phyloP scores from a whole-genome alignment of 2,113 vertebrate genomes.

The Percina caprodes region DNA sequence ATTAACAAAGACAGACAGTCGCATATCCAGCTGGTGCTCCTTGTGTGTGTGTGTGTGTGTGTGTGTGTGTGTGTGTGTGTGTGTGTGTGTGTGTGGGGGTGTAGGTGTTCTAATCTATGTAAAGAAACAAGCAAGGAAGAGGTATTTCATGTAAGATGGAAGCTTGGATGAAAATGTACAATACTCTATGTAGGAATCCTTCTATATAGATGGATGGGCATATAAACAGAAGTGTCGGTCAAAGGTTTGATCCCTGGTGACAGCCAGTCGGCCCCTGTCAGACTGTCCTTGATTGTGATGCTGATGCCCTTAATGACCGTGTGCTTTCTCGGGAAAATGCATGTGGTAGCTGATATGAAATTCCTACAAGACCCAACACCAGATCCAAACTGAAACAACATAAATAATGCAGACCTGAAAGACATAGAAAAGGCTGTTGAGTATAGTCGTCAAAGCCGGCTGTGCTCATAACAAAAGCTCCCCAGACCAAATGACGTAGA shows the following conservation, averaged over 20 bases:
- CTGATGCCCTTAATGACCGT: constrained; percentile 65
- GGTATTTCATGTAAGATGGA: constrained; percentile 18
- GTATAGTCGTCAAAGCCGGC: background rate
- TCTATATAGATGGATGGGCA: constrained; percentile 49
- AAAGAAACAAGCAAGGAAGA: constrained; percentile 24
- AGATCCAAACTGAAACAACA: background rate
- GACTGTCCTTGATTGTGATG: constrained; percentile 66
- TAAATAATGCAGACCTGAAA: background rate
- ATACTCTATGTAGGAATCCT: constrained; percentile 8
- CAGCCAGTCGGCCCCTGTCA: constrained; percentile 64
- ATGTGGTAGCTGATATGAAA: constrained; percentile 33
- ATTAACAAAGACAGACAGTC: constrained; percentile 69
- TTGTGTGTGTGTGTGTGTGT: constrained; percentile 25
- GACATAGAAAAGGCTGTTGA: background rate
- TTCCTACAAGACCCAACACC: constrained; percentile 18
- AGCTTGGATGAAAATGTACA: constrained; percentile 11
- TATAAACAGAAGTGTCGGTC: constrained; percentile 47
- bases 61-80: constrained; percentile 39
- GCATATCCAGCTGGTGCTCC: constrained; percentile 67
- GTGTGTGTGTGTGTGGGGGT: background rate
- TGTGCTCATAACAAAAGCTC: constrained; percentile 12
- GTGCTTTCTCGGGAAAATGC: constrained; percentile 36
- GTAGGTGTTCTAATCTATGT: constrained; percentile 22
- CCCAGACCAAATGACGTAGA: constrained; percentile 3
- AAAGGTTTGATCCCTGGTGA: constrained; percentile 69